Evolutionary conservation across 2,113 vertebrate species (phyloP), one percentile per base, ranked within the genome.

Genomic region (Laterallus jamaicensis): DNA sequence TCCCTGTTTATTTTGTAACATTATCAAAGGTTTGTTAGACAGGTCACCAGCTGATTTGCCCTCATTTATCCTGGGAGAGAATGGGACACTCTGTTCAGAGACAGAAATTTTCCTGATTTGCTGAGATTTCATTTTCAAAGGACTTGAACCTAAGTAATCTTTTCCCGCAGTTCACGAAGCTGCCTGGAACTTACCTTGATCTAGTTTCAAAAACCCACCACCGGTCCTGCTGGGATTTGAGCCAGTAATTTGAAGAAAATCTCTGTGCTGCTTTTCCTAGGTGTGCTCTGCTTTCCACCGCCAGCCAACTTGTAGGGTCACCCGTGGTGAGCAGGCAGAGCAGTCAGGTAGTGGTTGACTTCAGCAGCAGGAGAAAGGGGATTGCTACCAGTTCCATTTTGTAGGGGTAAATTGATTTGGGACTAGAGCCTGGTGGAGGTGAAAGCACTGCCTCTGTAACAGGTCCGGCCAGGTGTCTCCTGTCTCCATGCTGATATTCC

Each of bases 201-300:
- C 82, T 93, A 56, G 16, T 95, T 96, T 94, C 42, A 75, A 88
- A 75, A 88, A 90, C 68, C 79, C 80, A 75, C 56, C 44, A 4
- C 60, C 55, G 49, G 50, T 88, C 63, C 87, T 81, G 16, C 52
- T 67, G 92, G 85, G 92, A 88, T 95, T 86, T 88, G 76, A 83
- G 59, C 55, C 47, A 52, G 79, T 82, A 80, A 87, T 86, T 88
- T 86, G 79, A 74, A 88, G 50, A 59, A 91, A 87, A 91, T 18
- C 50, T 88, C 52, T 80, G 50, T 40, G 59, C 32, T 67, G 50
- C 74, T 91, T 92, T 85, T 82, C 84, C 73, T 49, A 44, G 90
- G 54, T 66, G 35, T 59, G 59, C 12, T 91, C 90, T 82, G 62
- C 74, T 91, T 96, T 82, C 68, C 63, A n/a, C 44, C 54, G 52